Conservation (phyloP, 2,113 vertebrate genomes). For the Bubo scandiacus region DNA sequence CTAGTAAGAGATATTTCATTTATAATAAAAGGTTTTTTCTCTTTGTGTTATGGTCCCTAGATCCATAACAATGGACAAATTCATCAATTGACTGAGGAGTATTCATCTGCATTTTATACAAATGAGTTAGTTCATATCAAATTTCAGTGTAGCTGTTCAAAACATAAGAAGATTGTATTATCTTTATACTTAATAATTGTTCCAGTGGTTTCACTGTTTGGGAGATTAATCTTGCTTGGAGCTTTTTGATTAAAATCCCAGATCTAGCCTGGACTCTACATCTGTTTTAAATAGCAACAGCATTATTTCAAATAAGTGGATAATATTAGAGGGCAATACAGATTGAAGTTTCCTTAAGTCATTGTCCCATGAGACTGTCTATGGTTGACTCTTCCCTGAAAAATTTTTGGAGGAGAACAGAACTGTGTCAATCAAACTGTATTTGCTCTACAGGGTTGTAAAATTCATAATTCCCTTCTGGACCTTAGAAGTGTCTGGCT, state of each 20-base stretch:
- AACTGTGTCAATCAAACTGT: not conserved
- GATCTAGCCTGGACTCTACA: not conserved
- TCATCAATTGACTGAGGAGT: not conserved
- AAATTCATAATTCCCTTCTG: not conserved
- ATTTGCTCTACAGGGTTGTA: not conserved
- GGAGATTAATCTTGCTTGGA: not conserved
- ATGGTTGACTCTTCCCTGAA: not conserved
- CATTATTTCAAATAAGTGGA: not conserved
- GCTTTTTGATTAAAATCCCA: slow-evolving; percentile 17
- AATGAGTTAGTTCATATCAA: not conserved
- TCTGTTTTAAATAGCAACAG: slow-evolving; percentile 16
- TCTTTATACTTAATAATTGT: slow-evolving; percentile 14
- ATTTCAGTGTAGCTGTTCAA: not conserved
- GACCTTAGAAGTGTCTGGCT: not conserved
- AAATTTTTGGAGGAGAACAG: not conserved
- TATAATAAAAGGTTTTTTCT: not conserved
- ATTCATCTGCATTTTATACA: not conserved
- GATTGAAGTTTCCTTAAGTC: not conserved
- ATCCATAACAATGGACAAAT: not conserved
- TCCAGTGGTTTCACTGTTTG: not conserved
- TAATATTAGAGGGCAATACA: not conserved
- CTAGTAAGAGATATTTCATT: not conserved
- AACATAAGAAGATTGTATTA: not conserved
- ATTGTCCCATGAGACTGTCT: not conserved
- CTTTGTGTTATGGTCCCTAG: not conserved